Percentiles rank a stretch among this genome's conserved stretches.
Evolutionary conservation across 2,888 invertebrate species (phyloP).

Genomic region (Pegoplata infirma): DNA sequence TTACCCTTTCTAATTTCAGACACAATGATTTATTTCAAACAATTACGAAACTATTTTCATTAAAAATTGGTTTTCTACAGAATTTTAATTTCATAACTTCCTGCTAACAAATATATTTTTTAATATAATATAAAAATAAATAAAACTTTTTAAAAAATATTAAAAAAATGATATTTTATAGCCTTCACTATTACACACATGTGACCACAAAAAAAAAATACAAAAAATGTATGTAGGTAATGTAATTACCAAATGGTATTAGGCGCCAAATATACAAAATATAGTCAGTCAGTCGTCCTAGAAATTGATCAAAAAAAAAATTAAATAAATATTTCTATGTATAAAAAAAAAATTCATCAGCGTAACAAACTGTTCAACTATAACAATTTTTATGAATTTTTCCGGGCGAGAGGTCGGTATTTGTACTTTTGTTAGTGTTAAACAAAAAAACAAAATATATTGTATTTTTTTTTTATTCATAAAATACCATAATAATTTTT

Average conservation of each 20-base stretch:
- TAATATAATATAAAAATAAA: background rate
- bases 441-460: too few relatives aligned
- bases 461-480: slow-evolving; percentile 2
- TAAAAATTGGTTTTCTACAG: slow-evolving; percentile 6
- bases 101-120: slow-evolving; percentile 22
- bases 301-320: slow-evolving; percentile 28
- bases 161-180: background rate
- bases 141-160: background rate
- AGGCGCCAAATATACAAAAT: slow-evolving; percentile 42
- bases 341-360: slow-evolving; percentile 44
- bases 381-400: slow-evolving; percentile 58
- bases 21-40: too few relatives aligned
- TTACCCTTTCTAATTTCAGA: too few relatives aligned
- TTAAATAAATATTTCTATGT: background rate
- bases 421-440: slow-evolving; percentile 13
- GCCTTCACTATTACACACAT: background rate
- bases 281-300: slow-evolving; percentile 33
- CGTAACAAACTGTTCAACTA: slow-evolving; percentile 59
- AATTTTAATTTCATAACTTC: slow-evolving; percentile 38
- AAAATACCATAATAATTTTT: slow-evolving; percentile 37
- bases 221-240: slow-evolving; percentile 27
- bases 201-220: background rate
- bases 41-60: slow-evolving; percentile 42
- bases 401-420: slow-evolving; percentile 47
- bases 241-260: slow-evolving; percentile 57